phyloP scores from a whole-genome alignment of 1,140 invertebrate species.

The Drosophila saltans region DNA sequence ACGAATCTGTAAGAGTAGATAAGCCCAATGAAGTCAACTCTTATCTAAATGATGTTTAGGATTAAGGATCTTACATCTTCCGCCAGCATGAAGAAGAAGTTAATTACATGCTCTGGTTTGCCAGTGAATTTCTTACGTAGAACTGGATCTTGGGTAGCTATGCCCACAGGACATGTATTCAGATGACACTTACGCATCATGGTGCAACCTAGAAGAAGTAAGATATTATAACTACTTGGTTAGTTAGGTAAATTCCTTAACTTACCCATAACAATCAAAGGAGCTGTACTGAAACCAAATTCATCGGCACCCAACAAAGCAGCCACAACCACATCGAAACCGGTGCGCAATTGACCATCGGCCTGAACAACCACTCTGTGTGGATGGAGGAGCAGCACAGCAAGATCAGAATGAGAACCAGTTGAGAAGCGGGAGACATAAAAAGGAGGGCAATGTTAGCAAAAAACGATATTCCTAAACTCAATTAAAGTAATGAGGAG shows the following conservation, averaged over 20 bases:
- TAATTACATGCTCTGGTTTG: constrained; percentile 98
- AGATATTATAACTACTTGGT: background rate
- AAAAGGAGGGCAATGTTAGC: constrained; percentile 73
- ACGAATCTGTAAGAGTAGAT: constrained; percentile 86
- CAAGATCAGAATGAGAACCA: constrained; percentile 21
- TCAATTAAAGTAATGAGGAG: constrained; percentile 68
- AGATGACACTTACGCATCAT: constrained; percentile 99
- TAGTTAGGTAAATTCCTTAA: background rate
- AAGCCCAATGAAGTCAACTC: background rate
- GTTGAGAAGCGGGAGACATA: constrained; percentile 64
- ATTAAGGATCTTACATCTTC: constrained; percentile 91
- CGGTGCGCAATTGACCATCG: constrained; percentile 96
- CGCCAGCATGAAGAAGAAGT: constrained; percentile 98
- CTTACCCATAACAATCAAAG: constrained; percentile 94
- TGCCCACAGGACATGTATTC: constrained; percentile 99
- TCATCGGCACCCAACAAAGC: constrained; percentile 98
- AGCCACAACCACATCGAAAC: constrained; percentile 98
- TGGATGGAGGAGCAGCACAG: background rate
- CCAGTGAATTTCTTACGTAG: constrained; percentile 98
- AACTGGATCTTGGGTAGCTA: constrained; percentile 98
- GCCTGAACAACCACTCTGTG: constrained; percentile 95
- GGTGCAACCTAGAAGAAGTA: constrained; percentile 89
- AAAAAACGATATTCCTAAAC: constrained; percentile 12
- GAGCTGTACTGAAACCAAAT: constrained; percentile 99
- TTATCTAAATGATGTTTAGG: too few relatives aligned